Base-by-base conservation (phyloP, 2,113 vertebrate genomes). In the Cheirogaleus medius region DNA sequence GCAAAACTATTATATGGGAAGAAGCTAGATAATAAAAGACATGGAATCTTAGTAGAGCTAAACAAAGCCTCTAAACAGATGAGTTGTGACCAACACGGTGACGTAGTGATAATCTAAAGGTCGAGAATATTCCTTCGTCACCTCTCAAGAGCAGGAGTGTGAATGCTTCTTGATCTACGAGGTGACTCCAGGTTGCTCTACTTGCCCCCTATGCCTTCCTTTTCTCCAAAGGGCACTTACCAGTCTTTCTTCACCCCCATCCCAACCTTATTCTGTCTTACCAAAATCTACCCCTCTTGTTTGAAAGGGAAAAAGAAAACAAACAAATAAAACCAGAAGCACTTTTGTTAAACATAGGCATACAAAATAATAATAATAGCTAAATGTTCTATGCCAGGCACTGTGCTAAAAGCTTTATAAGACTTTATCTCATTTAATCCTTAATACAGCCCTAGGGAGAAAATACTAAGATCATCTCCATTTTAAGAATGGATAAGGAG, bases 21-120 rank as follows among this genome's bases (percentile, higher is more conserved):
- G n/a, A 82, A 42, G 12, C 21, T 82, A 77, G 15, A n/a, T 9
- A 42, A 39, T 54, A 34, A 77, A 68, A 87, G 29, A 5, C 25
- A 21, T 1, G 37, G 42, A 54, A 15, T 9, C 25, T 32, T 25
- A 32, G 29, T 1, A n/a, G 37, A 81, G 15, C 17, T 32, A 25
- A 91, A 68, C 20, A 52, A 85, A 32, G 17, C 0, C 10, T 58
- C 20, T 18, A 12, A 42, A 11, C 0, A 32, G 56, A 73, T 13
- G 8, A 8, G 37, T 44, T 47, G 0, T 52, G 44, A 58, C 6
- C 37, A 29, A 29, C 5, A 27, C 0, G 18, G 27, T 7, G 5
- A 9, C 2, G 0, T 1, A 2, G 10, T 14, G 11, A 25, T 5
- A 17, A 17, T 6, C 44, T 77, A 32, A 18, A 34, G 1, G 15